These are phyloP conservation scores for Drosophila ficusphila DNA, from an alignment of 1,140 invertebrate genomes.

Conservation along the genomic window DNA sequence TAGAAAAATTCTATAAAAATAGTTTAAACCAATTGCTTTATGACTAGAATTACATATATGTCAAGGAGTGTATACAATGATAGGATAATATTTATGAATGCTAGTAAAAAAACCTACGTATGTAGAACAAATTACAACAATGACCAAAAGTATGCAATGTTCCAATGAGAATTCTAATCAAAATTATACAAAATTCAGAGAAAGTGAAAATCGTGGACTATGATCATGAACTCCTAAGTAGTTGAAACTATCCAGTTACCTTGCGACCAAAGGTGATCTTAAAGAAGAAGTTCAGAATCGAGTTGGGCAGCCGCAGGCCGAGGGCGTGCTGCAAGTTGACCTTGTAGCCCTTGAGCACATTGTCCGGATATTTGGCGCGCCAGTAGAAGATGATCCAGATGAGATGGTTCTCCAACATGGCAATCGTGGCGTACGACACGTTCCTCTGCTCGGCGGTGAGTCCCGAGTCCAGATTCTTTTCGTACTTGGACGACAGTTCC, in stretches of 20 bases:
- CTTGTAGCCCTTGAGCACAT: slow-evolving; percentile 94
- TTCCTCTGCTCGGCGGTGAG: slow-evolving; percentile 93
- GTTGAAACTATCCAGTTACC: slow-evolving; percentile 85
- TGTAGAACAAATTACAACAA: slow-evolving; percentile 18
- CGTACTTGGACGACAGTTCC: slow-evolving; percentile 92
- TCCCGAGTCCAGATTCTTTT: slow-evolving; percentile 91
- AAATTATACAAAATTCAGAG: slow-evolving; percentile 23
- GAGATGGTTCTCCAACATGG: slow-evolving; percentile 97
- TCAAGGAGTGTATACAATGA: not conserved
- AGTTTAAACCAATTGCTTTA: not conserved
- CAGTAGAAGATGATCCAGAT: slow-evolving; percentile 95
- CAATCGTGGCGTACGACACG: slow-evolving; percentile 95
- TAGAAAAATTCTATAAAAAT: not conserved
- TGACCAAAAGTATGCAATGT: slow-evolving; percentile 37
- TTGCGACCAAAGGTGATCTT: slow-evolving; percentile 94
- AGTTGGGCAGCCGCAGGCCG: slow-evolving; percentile 94
- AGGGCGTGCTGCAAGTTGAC: slow-evolving; percentile 94
- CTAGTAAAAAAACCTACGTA: slow-evolving; percentile 1
- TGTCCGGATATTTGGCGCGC: slow-evolving; percentile 94
- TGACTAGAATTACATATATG: not conserved
- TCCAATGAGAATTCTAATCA: slow-evolving; percentile 15
- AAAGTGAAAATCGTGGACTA: slow-evolving; percentile 24
- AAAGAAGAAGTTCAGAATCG: slow-evolving; percentile 94
- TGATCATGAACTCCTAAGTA: slow-evolving; percentile 12
- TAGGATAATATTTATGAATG: not conserved